Evolutionary conservation across 2,113 vertebrate species (phyloP).

Genomic region (Phaethornis superciliosus): DNA sequence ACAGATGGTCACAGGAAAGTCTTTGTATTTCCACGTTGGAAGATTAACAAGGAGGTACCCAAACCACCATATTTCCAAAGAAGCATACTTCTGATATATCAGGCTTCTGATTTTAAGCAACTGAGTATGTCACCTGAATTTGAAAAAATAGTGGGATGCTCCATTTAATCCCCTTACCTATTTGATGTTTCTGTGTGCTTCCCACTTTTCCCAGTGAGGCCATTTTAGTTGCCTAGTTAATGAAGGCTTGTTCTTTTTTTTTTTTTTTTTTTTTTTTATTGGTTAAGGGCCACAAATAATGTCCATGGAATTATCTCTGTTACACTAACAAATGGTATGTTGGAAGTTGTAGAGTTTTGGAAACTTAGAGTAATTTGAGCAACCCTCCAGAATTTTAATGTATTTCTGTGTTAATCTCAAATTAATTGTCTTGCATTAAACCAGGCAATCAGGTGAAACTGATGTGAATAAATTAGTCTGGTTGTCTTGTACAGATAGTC

Average conservation of each 20-base stretch:
- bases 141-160: background rate
- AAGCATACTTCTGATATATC: no score
- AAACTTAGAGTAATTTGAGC: constrained; percentile 19
- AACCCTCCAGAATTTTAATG: constrained; percentile 35
- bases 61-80: background rate
- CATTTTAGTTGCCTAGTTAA: background rate
- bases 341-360: background rate
- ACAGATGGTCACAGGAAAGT: background rate
- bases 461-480: constrained; percentile 35
- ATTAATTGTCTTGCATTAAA: constrained; percentile 50
- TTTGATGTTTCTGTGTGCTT: background rate
- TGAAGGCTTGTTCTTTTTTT: background rate
- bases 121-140: background rate
- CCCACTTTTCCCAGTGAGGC: background rate
- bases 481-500: constrained; percentile 11
- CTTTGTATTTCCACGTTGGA: background rate
- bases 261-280: background rate
- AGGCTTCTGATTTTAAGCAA: background rate
- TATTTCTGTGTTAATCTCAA: constrained; percentile 27
- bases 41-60: background rate
- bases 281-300: background rate
- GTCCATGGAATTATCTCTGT: background rate
- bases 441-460: constrained; percentile 46
- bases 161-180: background rate
- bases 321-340: background rate